These are phyloP conservation scores for Tryphoninae sp. DNA, from an alignment of 2,888 invertebrate genomes.

Conservation along the genomic window DNA sequence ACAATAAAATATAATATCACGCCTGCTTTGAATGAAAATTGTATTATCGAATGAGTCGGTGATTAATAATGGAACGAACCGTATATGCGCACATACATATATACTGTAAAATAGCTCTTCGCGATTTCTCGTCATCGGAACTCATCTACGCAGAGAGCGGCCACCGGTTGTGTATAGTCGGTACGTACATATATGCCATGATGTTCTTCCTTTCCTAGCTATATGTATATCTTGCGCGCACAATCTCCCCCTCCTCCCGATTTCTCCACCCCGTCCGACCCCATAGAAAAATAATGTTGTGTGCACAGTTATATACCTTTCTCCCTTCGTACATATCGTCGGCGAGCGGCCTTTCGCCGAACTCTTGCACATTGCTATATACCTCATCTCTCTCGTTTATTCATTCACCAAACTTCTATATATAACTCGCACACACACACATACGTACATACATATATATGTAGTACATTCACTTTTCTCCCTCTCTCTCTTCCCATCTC, in stretches of 20 bases:
- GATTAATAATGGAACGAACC: no score
- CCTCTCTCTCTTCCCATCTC: slow-evolving; percentile 14
- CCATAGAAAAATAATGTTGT: slow-evolving; percentile 76
- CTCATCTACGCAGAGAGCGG: slow-evolving; percentile 21
- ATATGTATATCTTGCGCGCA: slow-evolving; percentile 6
- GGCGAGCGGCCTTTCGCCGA: slow-evolving; percentile 50
- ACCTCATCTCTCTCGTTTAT: slow-evolving; percentile 36
- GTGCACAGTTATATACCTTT: slow-evolving; percentile 69
- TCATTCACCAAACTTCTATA: slow-evolving; percentile 52
- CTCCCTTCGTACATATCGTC: slow-evolving; percentile 46
- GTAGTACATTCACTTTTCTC: slow-evolving; percentile 28
- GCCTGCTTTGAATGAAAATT: no score
- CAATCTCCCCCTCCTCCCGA: slow-evolving; percentile 53
- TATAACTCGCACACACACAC: not conserved
- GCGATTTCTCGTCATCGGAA: slow-evolving; percentile 52
- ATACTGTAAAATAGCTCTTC: slow-evolving; percentile 15
- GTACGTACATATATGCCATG: slow-evolving; percentile 8
- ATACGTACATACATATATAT: not conserved
- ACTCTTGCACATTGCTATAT: slow-evolving; percentile 36
- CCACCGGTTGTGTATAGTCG: slow-evolving; percentile 37
- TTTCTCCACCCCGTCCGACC: slow-evolving; percentile 62
- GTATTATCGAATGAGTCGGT: no score
- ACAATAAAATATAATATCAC: no score
- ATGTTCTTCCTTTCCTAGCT: slow-evolving; percentile 48
- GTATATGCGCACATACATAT: not conserved